Evolutionary conservation across 2,888 invertebrate genomes (phyloP), one percentile per base, ranked within the genome.

Genomic region (Epinotia brunnichana): DNA sequence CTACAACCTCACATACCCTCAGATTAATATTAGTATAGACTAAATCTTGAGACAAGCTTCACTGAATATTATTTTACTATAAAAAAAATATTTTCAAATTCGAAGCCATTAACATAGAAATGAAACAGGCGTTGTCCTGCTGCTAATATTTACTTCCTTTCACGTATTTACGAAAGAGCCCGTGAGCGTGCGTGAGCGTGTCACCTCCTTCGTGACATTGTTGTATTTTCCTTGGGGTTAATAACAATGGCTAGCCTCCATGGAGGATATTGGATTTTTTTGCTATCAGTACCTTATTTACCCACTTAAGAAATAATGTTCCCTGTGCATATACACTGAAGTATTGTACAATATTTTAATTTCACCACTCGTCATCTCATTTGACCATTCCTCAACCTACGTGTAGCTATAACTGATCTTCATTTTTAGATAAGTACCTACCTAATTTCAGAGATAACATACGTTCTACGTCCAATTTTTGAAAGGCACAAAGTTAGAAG

Each of bases 141-240:
- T 54, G n/a, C 39, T 56, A 41, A 68, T 68, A 48, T 68, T 59
- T 44, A 59, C 59, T 59, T 59, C 59, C 57, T 68, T 59, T 59
- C 10, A 39, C n/a, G 21, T 21, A 53, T 66, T 77, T 76, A 75
- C 73, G 76, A 69, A 76, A 75, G 77, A 74, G 88, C 87, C 88
- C 89, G 86, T 81, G 81, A 75, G 77, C 73, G 71, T 67, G 73
- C 79, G 78, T 83, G 83, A 81, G 81, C 80, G 80, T 85, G 87
- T 87, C 87, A 86, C 80, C 84, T 91, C 89, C 88, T 89, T 87
- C 89, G 84, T 90, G 91, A 92, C 92, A 92, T 91, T 87, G 90
- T 87, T 91, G 90, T 92, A 91, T 90, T 89, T 87, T 87, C 89
- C 88, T 83, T 79, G 74, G 76, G 74, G 66, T 41, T 56, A 41